These are phyloP conservation scores for Heterocephalus glaber DNA, from an alignment of 2,113 vertebrate genomes.

Conservation along the genomic window DNA sequence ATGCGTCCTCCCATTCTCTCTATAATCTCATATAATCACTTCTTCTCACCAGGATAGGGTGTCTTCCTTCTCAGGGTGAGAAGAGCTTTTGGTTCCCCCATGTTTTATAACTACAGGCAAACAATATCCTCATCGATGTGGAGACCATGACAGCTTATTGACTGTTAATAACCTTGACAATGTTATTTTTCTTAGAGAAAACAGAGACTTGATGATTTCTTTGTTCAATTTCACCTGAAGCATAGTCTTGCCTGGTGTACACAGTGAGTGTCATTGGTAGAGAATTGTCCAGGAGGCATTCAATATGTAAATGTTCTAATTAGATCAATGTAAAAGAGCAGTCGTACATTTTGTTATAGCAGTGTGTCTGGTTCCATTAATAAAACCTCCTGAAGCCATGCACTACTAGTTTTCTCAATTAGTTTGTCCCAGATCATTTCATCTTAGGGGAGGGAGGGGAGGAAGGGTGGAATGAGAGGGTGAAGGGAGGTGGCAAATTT, in stretches of 20 bases:
- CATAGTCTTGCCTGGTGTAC: conserved; percentile 70
- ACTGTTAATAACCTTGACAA: conserved; percentile 75
- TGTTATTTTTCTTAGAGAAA: conserved; percentile 76
- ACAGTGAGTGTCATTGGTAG: conserved; percentile 79
- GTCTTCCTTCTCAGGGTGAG: not conserved
- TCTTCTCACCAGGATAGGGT: not conserved
- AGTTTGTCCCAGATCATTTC: conserved; percentile 84
- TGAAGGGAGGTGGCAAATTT: conserved; percentile 67
- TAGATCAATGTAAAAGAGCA: conserved; percentile 83
- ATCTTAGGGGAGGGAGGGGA: conserved; percentile 71
- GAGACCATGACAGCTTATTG: conserved; percentile 61
- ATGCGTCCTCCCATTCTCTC: not conserved
- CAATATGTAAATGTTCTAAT: conserved; percentile 84
- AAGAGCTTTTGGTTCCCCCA: not conserved
- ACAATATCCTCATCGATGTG: not conserved
- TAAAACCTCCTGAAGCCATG: conserved; percentile 82
- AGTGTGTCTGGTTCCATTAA: conserved; percentile 83
- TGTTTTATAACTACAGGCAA: conserved; percentile 33
- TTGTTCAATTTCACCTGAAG: conserved; percentile 79
- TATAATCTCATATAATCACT: not conserved
- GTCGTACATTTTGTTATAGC: conserved; percentile 82
- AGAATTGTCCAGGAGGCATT: conserved; percentile 83
- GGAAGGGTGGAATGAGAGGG: conserved; percentile 54
- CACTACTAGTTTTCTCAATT: conserved; percentile 84
- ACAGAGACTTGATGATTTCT: conserved; percentile 74